These are phyloP conservation scores for Paradoxurus hermaphroditus DNA, from an alignment of 2,113 vertebrate genomes.

Conservation along the genomic window DNA sequence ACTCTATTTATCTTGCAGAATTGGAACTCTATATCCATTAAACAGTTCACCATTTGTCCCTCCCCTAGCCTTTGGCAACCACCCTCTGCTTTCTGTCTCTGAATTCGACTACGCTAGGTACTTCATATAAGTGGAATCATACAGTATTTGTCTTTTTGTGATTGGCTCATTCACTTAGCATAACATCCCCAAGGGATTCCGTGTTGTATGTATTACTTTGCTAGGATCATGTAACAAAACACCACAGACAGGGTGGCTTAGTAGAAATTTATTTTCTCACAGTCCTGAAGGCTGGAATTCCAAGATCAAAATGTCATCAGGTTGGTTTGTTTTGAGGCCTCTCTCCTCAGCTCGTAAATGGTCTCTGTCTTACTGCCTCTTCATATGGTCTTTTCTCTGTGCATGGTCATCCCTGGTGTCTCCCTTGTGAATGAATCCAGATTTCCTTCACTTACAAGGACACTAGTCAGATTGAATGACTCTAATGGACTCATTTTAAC, in stretches of 20 bases:
- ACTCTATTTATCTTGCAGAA: neutral
- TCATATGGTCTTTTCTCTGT: neutral
- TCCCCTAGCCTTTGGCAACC: neutral
- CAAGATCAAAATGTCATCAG: neutral
- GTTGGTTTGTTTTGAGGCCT: neutral
- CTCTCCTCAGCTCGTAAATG: neutral
- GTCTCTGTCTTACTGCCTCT: neutral
- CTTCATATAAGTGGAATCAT: neutral
- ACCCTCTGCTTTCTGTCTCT: neutral
- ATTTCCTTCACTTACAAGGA: neutral
- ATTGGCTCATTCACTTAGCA: neutral
- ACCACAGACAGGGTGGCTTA: neutral
- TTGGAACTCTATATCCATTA: neutral
- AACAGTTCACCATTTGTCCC: neutral
- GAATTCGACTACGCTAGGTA: neutral
- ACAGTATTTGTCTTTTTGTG: neutral
- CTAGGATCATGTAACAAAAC: neutral
- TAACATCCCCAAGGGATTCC: neutral
- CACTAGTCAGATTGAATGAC: neutral
- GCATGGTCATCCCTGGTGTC: neutral
- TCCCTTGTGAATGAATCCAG: neutral
- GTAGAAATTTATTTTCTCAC: neutral
- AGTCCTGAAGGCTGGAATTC: neutral
- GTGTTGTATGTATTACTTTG: neutral
- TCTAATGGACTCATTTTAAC: neutral